Conservation (phyloP, 2,113 vertebrate genomes). For the Nothocercus julius region DNA sequence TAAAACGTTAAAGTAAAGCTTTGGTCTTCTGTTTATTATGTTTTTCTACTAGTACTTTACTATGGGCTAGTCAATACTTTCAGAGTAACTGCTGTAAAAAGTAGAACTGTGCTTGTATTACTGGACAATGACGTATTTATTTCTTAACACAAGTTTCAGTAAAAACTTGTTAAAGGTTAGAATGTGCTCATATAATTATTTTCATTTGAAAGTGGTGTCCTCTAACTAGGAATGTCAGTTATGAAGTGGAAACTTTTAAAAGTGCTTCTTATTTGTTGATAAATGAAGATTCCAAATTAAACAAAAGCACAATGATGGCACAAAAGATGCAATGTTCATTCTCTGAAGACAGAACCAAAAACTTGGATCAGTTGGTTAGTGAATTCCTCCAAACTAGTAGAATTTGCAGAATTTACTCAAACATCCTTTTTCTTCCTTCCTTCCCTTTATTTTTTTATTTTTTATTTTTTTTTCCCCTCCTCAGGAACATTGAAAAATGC, state of each 20-base stretch:
- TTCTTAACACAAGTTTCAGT: fast-evolving
- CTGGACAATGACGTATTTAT: background rate
- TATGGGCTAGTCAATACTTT: background rate
- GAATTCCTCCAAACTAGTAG: background rate
- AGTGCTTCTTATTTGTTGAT: background rate
- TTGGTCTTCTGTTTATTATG: background rate
- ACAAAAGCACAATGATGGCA: background rate
- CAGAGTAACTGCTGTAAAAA: background rate
- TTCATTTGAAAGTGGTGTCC: background rate
- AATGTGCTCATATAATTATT: background rate
- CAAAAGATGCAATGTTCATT: background rate
- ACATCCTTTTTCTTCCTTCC: background rate
- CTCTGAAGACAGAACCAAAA: background rate
- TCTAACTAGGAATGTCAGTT: background rate
- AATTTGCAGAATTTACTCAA: background rate
- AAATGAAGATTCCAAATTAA: background rate
- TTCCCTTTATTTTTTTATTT: background rate
- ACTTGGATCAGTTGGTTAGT: background rate
- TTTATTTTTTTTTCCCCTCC: too few species aligned
- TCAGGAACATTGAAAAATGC: background rate
- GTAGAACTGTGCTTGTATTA: background rate
- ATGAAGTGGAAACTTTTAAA: background rate
- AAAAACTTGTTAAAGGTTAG: background rate
- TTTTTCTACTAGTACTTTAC: background rate
- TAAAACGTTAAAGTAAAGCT: background rate